Evolutionary conservation across 2,113 vertebrate species (phyloP), one percentile per base, ranked within the genome.

Genomic region (Corapipo altera): DNA sequence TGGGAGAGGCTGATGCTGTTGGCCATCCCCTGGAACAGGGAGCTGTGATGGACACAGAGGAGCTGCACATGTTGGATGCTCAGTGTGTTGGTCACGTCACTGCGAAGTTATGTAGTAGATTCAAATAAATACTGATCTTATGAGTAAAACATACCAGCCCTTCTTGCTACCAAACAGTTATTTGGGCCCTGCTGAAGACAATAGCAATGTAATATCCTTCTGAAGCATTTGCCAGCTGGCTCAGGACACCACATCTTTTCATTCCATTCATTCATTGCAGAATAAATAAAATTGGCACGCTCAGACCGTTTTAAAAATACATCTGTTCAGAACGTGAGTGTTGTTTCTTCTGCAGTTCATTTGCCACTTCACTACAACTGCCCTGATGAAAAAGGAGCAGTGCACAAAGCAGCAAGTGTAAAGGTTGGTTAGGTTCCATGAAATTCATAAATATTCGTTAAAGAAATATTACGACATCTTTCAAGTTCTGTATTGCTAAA

Each of bases 191-290:
- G 70, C 66, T 76, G 66, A 57, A 87, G 74, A 93, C 93, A 96
- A 97, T 88, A 75, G 82, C 86, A 81, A 19, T 92, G 89, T 79
- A 87, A 94, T 96, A 92, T 92, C 73, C 85, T 92, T 93, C 69
- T 96, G 91, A 76, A 96, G 70, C 46, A 1, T 66, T 92, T 87
- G 93, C 95, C 93, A 96, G 90, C 95, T 96, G 96, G 91, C 62
- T 0, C 61, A 41, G 57, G 70, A 75, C 32, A 6, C 55, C 27
- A 7, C 41, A 51, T 93, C 83, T 93, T 93, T 96, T 91, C 85
- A 81, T 89, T 95, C 81, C 41, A 22, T 75, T 96, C 78, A 82
- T 94, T 97, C 70, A 76, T 30, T 85, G 92, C 65, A 78, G 88
- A 78, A 91, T 78, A 87, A 94, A 96, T 73, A 92, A 92, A 93